phyloP scores from a whole-genome alignment of 2,113 vertebrate species.

The Puma concolor region DNA sequence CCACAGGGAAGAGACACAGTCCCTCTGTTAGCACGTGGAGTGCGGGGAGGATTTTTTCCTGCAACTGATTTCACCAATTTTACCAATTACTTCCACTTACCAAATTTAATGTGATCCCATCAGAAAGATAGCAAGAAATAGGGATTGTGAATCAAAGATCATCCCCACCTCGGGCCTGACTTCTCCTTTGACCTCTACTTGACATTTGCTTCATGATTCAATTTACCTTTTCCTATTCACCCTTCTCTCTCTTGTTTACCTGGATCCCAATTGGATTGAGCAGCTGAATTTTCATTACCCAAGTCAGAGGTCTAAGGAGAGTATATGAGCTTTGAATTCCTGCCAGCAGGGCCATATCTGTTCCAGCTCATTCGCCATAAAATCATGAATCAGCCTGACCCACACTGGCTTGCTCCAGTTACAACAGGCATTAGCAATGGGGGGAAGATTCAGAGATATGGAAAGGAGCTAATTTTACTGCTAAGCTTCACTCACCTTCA shows the following conservation, averaged over 20 bases:
- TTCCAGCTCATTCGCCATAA: neutral
- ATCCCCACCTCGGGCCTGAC: neutral
- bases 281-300: constrained; percentile 36
- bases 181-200: neutral
- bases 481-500: neutral
- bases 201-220: constrained; percentile 56
- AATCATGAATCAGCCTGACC: neutral
- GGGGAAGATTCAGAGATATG: neutral
- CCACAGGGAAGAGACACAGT: accelerated
- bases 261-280: constrained; percentile 43
- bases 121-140: constrained; percentile 13
- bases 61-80: neutral
- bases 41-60: neutral
- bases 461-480: neutral
- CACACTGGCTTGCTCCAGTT: neutral
- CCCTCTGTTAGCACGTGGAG: neutral
- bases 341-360: constrained; percentile 23
- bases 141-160: neutral
- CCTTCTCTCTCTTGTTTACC: constrained; percentile 60
- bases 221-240: constrained; percentile 53
- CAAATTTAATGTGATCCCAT: constrained; percentile 6
- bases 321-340: constrained; percentile 28
- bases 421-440: neutral
- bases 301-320: constrained; percentile 62
- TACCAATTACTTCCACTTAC: neutral